Evolutionary conservation across 2,113 vertebrate genomes (phyloP).

Genomic region (Origma solitaria): DNA sequence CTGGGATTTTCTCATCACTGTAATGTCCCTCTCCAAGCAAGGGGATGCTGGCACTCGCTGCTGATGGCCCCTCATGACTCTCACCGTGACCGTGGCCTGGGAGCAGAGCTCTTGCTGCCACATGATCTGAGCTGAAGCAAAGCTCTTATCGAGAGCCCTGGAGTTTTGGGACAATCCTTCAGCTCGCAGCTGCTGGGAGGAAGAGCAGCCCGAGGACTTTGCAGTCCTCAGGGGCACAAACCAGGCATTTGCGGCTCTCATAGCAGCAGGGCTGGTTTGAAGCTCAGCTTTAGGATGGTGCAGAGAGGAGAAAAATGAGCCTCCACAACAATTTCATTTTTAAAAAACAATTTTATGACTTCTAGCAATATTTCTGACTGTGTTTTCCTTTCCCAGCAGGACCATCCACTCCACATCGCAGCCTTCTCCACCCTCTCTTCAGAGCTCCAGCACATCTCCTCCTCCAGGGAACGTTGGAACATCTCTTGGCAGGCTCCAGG

Average conservation of each 20-base stretch:
- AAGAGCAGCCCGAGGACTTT: not conserved
- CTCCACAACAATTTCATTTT: fast-evolving
- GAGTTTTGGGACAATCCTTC: not conserved
- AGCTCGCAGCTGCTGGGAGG: not conserved
- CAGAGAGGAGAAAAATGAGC: not conserved
- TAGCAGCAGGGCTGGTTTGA: not conserved
- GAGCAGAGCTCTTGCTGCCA: not conserved
- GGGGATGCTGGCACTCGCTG: not conserved
- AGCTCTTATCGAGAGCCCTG: not conserved
- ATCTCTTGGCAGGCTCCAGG: not conserved
- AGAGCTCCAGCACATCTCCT: not conserved
- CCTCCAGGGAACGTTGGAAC: not conserved
- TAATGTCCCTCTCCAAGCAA: not conserved
- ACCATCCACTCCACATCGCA: not conserved
- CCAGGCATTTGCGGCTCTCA: not conserved
- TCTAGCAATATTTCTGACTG: not conserved
- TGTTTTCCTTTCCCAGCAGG: not conserved
- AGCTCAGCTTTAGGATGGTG: not conserved
- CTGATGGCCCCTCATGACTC: not conserved
- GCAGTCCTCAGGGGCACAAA: not conserved
- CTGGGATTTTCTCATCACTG: not conserved
- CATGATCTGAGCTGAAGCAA: not conserved
- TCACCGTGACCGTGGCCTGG: not conserved
- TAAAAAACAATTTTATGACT: not conserved
- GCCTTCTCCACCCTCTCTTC: not conserved